These are phyloP conservation scores for Griposia aprilina DNA, from an alignment of 2,888 invertebrate species.

Conservation along the genomic window DNA sequence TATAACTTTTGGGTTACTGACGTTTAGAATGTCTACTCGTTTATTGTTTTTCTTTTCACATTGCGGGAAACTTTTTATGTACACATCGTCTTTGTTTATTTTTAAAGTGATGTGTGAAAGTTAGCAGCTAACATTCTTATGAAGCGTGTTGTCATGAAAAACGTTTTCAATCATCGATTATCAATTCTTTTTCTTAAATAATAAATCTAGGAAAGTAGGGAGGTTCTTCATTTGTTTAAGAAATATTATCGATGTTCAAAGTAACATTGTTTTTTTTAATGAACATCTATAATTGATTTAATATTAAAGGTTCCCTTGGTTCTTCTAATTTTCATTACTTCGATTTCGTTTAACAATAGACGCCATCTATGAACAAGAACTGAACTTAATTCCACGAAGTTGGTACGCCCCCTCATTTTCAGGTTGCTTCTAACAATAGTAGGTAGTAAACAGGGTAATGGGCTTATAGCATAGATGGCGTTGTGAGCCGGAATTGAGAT, in stretches of 20 bases:
- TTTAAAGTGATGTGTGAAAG: neutral
- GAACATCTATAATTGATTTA: too few species aligned
- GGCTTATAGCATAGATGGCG: slow-evolving; percentile 38
- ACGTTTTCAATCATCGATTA: neutral
- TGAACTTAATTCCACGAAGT: neutral
- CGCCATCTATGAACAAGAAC: slow-evolving; percentile 43
- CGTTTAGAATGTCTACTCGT: slow-evolving; percentile 24
- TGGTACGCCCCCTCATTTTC: neutral
- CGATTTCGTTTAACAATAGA: neutral
- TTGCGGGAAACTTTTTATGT: slow-evolving; percentile 18
- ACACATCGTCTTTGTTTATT: slow-evolving; percentile 9
- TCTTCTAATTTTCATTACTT: neutral
- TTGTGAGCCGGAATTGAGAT: neutral
- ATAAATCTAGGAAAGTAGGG: neutral
- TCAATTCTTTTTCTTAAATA: neutral
- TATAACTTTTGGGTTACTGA: slow-evolving; percentile 41
- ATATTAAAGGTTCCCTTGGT: neutral
- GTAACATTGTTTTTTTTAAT: too few species aligned
- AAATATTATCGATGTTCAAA: neutral
- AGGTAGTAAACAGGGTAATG: neutral
- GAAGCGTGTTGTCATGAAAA: neutral
- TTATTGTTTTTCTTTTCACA: slow-evolving; percentile 53
- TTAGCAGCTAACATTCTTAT: neutral
- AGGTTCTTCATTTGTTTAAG: neutral
- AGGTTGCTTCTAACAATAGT: neutral